A percentile compares a stretch with the other conserved stretches of the same genome.
Conservation (phyloP, 2,113 vertebrate species). For the Dromiciops gliroides region DNA sequence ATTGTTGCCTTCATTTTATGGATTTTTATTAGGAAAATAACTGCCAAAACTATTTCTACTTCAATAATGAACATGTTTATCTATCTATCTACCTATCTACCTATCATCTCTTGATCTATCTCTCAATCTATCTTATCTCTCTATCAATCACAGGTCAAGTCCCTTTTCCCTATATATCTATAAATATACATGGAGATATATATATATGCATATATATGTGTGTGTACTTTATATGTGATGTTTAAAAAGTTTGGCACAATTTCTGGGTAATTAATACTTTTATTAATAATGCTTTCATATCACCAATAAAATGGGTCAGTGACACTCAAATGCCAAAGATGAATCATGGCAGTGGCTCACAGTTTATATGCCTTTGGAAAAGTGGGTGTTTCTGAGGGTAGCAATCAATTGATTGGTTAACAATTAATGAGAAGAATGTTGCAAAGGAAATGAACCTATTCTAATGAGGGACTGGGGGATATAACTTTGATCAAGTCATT, state of each 20-base stretch:
- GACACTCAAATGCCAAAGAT: background rate
- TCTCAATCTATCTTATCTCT: background rate
- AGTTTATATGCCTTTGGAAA: background rate
- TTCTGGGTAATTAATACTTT: background rate
- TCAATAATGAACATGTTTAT: slow-evolving; percentile 1
- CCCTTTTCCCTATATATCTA: background rate
- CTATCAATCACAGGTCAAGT: background rate
- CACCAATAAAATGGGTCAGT: background rate
- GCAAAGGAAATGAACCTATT: background rate
- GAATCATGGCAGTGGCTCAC: background rate
- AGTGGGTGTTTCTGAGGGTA: background rate
- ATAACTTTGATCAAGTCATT: too few relatives aligned
- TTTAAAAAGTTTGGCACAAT: background rate
- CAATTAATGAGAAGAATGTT: background rate
- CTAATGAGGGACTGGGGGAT: background rate
- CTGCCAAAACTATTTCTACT: background rate
- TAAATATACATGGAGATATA: background rate
- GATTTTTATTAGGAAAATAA: slow-evolving; percentile 6
- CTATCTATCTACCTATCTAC: background rate
- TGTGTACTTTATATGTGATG: background rate
- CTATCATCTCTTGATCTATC: too few relatives aligned
- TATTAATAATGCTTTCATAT: background rate
- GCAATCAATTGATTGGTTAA: background rate
- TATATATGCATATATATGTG: too few relatives aligned
- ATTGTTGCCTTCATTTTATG: slow-evolving; percentile 27